Evolutionary conservation across 1,140 invertebrate genomes (phyloP), one percentile per base, ranked within the genome.

Genomic region (Micrasema longulum): DNA sequence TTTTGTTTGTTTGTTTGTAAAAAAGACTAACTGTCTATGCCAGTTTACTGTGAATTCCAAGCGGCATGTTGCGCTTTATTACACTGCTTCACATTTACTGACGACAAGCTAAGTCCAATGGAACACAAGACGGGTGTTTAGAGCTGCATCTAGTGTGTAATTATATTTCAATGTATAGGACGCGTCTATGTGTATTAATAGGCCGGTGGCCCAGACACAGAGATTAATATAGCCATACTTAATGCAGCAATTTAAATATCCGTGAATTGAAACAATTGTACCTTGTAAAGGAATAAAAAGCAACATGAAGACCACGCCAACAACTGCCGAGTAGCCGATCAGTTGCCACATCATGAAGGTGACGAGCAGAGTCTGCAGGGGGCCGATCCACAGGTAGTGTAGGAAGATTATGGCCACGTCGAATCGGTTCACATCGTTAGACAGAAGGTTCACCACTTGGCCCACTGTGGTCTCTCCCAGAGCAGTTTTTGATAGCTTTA

Each of bases 361-460:
- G 43, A 93, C 86, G 69, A 94, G 87, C 41, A 91, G 82, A 4
- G 93, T 91, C 78, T 96, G 92, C 10, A 95, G 76, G 0, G 95
- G 93, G 0, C 93, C 95, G 47, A 94, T 87, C 91, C 91, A 94
- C 71, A 94, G 85, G 78, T 92, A 92, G 79, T 94, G 92, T 12
- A 92, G 79, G 77, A 92, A 91, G 60, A 89, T 85, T 11, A 91
- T 82, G 0, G 88, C 88, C 38, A 87, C 84, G 78, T 94, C 92
- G 76, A 94, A 89, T 18, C 89, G 86, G 66, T 89, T 89, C 52
- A 93, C 90, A 80, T 98, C 96, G 81, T 97, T 98, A 10, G 95
- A 95, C 71, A 98, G 86, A 5, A 98, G 86, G 83, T 97, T 98
- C 10, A 97, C 92, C 79, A 97, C 91, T 84, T 98, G 92, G 9